phyloP scores from a whole-genome alignment of 2,113 vertebrate genomes.

The Xiphorhynchus elegans region DNA sequence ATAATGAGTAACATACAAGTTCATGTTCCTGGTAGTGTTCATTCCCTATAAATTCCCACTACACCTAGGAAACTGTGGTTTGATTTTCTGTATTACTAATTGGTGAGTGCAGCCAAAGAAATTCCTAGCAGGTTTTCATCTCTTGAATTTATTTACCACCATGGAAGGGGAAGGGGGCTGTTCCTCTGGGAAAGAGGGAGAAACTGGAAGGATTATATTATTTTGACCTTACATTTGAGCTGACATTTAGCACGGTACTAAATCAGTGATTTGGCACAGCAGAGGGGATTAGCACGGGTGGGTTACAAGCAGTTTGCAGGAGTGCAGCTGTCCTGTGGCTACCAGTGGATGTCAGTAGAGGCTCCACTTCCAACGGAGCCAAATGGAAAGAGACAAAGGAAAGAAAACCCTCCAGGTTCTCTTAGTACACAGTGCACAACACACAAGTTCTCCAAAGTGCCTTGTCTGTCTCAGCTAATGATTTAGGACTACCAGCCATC shows the following conservation, averaged over 20 bases:
- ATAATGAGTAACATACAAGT: constrained; percentile 39
- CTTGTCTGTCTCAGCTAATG: neutral
- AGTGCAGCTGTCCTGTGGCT: constrained; percentile 5
- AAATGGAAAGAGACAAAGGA: constrained; percentile 31
- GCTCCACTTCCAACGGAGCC: constrained; percentile 21
- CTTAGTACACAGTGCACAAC: neutral
- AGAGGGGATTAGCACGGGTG: constrained; percentile 34
- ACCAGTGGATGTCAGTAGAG: constrained; percentile 71
- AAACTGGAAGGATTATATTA: constrained; percentile 56
- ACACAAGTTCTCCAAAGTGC: neutral
- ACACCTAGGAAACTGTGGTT: constrained; percentile 50
- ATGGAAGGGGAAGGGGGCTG: constrained; percentile 1
- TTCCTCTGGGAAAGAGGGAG: constrained; percentile 20
- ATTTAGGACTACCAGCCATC: neutral
- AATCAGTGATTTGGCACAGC: constrained; percentile 59
- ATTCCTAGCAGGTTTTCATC: constrained; percentile 51
- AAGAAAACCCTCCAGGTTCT: neutral
- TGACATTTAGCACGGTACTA: constrained; percentile 50
- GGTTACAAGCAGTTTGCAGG: constrained; percentile 14
- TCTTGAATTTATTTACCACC: constrained; percentile 62
- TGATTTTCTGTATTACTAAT: constrained; percentile 54
- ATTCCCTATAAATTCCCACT: constrained; percentile 46
- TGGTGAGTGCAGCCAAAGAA: constrained; percentile 24
- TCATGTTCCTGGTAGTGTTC: constrained; percentile 24
- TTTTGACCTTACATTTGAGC: constrained; percentile 61